phyloP scores from a whole-genome alignment of 2,113 vertebrate species.

The Merops nubicus region DNA sequence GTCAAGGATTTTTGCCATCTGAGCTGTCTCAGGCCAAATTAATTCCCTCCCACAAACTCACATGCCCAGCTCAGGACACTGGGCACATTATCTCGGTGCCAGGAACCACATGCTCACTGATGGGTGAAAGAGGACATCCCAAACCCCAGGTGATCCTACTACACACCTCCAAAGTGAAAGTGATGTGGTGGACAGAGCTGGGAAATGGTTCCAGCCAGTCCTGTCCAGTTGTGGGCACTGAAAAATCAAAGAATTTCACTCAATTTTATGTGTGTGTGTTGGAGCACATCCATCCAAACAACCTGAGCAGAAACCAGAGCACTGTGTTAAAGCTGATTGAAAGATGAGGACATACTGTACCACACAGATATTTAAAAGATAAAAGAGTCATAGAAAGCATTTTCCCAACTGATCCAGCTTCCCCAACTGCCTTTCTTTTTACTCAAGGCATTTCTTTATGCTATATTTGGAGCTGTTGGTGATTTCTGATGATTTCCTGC shows the following conservation, averaged over 20 bases:
- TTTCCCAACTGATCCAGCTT: neutral
- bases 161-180: neutral
- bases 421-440: neutral
- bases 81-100: neutral
- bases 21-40: slow-evolving; percentile 1
- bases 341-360: neutral
- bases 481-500: neutral
- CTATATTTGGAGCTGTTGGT: neutral
- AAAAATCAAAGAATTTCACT: neutral
- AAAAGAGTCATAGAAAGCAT: neutral
- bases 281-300: neutral
- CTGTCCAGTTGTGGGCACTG: neutral
- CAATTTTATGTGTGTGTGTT: neutral
- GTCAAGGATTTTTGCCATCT: slow-evolving; percentile 23
- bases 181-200: neutral
- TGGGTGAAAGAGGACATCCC: neutral
- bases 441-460: neutral
- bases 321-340: accelerated
- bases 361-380: accelerated
- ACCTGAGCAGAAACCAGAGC: neutral
- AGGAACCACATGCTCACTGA: neutral
- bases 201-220: neutral
- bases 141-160: neutral
- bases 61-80: neutral
- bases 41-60: neutral